Evolutionary conservation across 2,888 invertebrate genomes (phyloP), one percentile per base, ranked within the genome.

Genomic region (Helicoverpa assulta): DNA sequence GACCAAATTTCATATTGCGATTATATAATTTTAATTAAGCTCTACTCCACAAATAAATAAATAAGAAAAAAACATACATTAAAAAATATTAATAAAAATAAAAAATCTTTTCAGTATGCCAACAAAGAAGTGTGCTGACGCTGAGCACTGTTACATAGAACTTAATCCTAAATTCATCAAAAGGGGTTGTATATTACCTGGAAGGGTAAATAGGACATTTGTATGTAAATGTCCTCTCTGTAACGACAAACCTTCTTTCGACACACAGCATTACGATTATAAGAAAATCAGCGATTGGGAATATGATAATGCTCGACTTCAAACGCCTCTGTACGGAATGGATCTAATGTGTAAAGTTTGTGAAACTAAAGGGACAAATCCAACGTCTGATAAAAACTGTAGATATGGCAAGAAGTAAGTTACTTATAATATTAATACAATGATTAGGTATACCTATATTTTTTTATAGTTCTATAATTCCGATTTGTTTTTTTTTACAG

Each of bases 201-300:
- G 79, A 33, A 85, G 83, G 73, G 53, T 91, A 68, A 93, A 92
- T 70, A 88, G 87, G 77, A 93, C 91, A 70, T 93, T 93, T 84
- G 81, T 88, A 80, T 94, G 94, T 84, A 94, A 92, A 86, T 94
- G 94, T 78, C 92, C 90, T 51, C 78, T 94, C 47, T 94, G 94
- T 80, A 94, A 94, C 82, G 90, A 93, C 81, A 93, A 93, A 84
- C 89, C 92, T 68, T 86, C 88, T 19, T 76, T 82, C 59, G 89
- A 91, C 57, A 61, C 73, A 64, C 75, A 80, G 63, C 88, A 88
- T 84, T 93, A 90, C 76, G 85, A 89, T 53, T 94, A 93, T 81
- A 84, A 78, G 57, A 85, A 78, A 60, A 58, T 90, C 60, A 80
- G 76, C 60, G 92, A 94, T 83, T 94, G 94, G 94, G 84, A 88